Percentiles rank a stretch among this genome's conserved stretches.
Evolutionary conservation across 2,113 vertebrate species (phyloP).

Genomic region (Sitta europaea): DNA sequence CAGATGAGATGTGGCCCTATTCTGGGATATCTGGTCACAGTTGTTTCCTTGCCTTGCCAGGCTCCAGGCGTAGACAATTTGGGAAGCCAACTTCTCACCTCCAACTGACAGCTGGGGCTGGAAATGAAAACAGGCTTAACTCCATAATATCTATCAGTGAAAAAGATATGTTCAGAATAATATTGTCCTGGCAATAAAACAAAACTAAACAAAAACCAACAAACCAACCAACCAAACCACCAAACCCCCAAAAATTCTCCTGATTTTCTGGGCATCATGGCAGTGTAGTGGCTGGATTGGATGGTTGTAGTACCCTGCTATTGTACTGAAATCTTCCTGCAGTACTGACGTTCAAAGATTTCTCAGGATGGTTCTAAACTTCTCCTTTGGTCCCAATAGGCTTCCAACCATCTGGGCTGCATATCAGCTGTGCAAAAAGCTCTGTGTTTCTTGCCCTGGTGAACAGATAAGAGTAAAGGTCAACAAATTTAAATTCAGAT

Average conservation of each 20-base stretch:
- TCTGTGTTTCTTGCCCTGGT: neutral
- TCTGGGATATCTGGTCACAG: neutral
- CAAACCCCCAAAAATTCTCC: accelerated
- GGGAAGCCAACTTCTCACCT: neutral
- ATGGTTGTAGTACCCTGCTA: neutral
- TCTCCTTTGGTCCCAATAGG: neutral
- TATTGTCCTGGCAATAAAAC: neutral
- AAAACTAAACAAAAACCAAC: neutral
- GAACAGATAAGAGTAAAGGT: neutral
- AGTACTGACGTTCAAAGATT: neutral
- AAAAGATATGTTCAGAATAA: neutral
- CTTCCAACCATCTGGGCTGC: neutral
- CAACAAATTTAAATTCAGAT: neutral
- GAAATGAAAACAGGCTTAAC: neutral
- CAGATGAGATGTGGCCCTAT: neutral
- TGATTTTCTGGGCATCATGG: neutral
- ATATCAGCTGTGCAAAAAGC: neutral
- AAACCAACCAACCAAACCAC: neutral
- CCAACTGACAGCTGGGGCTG: neutral
- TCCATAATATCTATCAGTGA: neutral
- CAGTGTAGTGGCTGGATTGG: neutral
- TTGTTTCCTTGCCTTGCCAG: neutral
- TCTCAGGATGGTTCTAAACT: neutral
- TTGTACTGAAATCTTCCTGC: neutral
- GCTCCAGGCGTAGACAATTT: neutral